A percentile compares a stretch with the other conserved stretches of the same genome.
Evolutionary conservation across 2,113 vertebrate genomes (phyloP).

Genomic region (Protobothrops flavoviridis): DNA sequence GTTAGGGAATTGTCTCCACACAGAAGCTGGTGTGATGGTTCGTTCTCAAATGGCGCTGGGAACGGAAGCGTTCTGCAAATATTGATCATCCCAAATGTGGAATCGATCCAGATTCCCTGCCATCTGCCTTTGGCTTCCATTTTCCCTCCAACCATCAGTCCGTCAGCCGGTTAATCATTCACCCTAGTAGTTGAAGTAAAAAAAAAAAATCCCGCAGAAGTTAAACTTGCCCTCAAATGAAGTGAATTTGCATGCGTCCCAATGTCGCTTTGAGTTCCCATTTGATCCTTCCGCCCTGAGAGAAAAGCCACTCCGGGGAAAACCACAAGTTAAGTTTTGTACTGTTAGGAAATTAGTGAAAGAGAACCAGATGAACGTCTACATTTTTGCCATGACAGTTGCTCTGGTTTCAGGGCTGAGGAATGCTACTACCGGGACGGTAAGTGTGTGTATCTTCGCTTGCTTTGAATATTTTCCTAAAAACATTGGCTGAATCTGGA

Average conservation of each 20-base stretch:
- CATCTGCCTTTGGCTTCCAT: not conserved
- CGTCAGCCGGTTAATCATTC: constrained; percentile 62
- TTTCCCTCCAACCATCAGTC: not conserved
- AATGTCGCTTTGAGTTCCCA: constrained; percentile 22
- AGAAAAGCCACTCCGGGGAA: constrained; percentile 13
- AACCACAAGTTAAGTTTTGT: not conserved
- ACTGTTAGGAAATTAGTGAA: constrained; percentile 7
- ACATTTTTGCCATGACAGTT: constrained; percentile 31
- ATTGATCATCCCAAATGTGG: not conserved
- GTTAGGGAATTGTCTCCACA: not conserved
- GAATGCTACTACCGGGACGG: constrained; percentile 42
- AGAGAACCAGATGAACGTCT: constrained; percentile 52
- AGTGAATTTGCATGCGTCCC: not conserved
- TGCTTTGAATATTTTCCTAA: not conserved
- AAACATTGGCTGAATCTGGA: not conserved
- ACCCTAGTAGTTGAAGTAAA: not conserved
- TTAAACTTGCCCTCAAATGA: constrained; percentile 52
- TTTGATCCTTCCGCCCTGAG: not conserved
- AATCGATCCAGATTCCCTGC: not conserved
- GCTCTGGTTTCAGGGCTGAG: constrained; percentile 54
- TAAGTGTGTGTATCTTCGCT: constrained; percentile 44
- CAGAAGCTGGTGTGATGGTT: not conserved
- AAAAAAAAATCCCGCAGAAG: not conserved
- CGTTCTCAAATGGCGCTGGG: not conserved
- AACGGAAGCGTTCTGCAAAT: not conserved